These are phyloP conservation scores for Camponotus vicinus DNA, from an alignment of 1,140 invertebrate species.

Conservation along the genomic window DNA sequence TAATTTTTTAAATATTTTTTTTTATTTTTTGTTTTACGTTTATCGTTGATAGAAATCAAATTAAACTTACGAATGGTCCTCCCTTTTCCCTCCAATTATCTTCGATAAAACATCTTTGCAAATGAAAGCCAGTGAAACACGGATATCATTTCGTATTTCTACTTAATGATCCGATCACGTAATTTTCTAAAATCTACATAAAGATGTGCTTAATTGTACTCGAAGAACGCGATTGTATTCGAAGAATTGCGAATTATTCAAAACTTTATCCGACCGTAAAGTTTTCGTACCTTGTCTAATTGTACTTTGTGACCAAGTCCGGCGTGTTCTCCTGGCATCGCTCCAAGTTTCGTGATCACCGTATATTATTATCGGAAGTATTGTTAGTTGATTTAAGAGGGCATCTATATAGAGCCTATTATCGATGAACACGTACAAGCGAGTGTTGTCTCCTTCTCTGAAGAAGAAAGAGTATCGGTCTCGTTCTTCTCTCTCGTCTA, in stretches of 20 bases:
- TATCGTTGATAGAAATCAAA: background rate
- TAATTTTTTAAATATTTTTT: background rate
- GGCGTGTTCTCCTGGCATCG: conserved; percentile 58
- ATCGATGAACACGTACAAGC: conserved; percentile 39
- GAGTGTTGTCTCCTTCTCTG: background rate
- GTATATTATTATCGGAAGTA: conserved; percentile 72
- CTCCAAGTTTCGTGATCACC: conserved; percentile 61
- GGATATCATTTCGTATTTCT: conserved; percentile 19
- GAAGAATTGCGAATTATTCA: conserved; percentile 57
- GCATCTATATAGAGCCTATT: conserved; percentile 17
- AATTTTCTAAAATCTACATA: conserved; percentile 29
- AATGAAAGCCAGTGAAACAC: background rate
- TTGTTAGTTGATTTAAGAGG: conserved; percentile 67
- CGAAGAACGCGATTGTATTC: conserved; percentile 23
- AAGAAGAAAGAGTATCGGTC: conserved; percentile 16
- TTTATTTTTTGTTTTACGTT: background rate
- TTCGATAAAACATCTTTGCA: conserved; percentile 4
- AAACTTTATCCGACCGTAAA: conserved; percentile 38
- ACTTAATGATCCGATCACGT: conserved; percentile 20
- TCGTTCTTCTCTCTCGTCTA: background rate
- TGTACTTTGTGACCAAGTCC: conserved; percentile 61
- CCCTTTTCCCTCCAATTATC: background rate
- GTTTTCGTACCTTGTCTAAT: conserved; percentile 57
- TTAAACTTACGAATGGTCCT: background rate
- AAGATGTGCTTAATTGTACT: conserved; percentile 32